Percentiles rank a stretch among this genome's conserved stretches.
These are phyloP conservation scores for Eptesicus fuscus DNA, from an alignment of 2,113 vertebrate species.

Conservation along the genomic window DNA sequence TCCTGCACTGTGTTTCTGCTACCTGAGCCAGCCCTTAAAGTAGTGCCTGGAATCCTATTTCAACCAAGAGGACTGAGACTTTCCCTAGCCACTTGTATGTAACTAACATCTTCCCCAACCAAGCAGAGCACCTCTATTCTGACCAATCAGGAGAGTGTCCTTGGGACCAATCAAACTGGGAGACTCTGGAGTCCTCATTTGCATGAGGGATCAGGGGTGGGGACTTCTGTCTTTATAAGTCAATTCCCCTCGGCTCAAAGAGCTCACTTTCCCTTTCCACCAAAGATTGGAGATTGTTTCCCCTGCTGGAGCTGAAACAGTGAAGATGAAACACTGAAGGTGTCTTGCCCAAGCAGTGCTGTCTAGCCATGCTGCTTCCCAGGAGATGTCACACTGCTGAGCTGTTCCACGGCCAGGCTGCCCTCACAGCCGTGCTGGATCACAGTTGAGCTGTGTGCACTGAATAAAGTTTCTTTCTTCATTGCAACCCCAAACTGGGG, in stretches of 20 bases:
- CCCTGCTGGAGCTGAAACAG: background rate
- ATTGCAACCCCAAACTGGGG: background rate
- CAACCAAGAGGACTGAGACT: background rate
- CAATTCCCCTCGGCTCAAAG: background rate
- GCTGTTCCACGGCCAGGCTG: too few species aligned
- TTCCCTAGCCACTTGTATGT: background rate
- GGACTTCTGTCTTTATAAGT: background rate
- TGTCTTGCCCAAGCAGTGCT: background rate
- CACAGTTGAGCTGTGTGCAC: background rate
- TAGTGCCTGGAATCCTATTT: background rate
- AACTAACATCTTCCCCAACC: background rate
- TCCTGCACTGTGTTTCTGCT: background rate
- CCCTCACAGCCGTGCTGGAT: background rate
- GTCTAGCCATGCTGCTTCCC: background rate
- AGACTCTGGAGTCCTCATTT: background rate
- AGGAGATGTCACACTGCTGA: background rate
- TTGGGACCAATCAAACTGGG: background rate
- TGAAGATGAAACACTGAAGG: background rate
- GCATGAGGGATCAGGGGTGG: background rate
- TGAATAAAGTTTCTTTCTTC: background rate
- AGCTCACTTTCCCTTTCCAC: background rate
- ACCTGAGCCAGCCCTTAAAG: background rate
- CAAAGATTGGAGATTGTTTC: background rate
- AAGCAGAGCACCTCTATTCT: background rate
- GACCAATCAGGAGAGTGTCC: background rate